Base-by-base conservation (phyloP, 1,140 invertebrate species). In the Bombus sibiricus region DNA sequence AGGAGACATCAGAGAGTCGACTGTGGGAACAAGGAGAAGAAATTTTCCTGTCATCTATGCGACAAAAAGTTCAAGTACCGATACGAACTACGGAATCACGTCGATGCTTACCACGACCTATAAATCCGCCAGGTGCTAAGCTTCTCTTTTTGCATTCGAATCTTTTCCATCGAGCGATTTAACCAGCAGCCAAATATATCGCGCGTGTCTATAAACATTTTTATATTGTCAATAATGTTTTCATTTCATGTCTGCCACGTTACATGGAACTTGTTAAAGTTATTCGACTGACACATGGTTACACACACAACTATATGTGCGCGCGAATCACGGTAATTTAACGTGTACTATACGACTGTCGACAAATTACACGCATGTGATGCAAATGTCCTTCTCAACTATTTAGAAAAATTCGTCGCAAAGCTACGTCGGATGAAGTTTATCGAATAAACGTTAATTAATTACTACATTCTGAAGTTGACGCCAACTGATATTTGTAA, bases 1-100 rank as follows among this genome's bases (percentile, higher is more conserved):
- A 93, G 92, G 47, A 93, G 96, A 28, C 96, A 96, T 86, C 93
- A 95, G 78, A 93, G 95, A 18, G 96, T 96, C n/a, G 96, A 96
- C 74, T 96, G 96, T 69, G 96, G 96, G 3, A 94, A 95, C 39
- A 96, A 96, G 81, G 94, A 92, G 15, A 95, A 93, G 80, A 91
- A 88, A 79, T 95, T 94, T 57, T 66, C 90, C 0, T 94, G 94
- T 73, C 85, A 89, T 73, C 81, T 89, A 25, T 95, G 94, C 81
- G 81, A 93, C 5, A 90, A 88, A 43, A 94, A 94, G 83, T 95
- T 93, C 69, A 95, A 93, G 39, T 95, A 95, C 66, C 87, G 93
- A 81, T 95, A 94, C 80, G 94, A 95, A 76, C 87, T 95, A 77
- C 88, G 91, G 25, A 95, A 95, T 73, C 95, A 95, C 43, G 87